Base-by-base conservation (phyloP, 35 echinoderm and acorn worm species). In the Ophiothrix spiculata region DNA sequence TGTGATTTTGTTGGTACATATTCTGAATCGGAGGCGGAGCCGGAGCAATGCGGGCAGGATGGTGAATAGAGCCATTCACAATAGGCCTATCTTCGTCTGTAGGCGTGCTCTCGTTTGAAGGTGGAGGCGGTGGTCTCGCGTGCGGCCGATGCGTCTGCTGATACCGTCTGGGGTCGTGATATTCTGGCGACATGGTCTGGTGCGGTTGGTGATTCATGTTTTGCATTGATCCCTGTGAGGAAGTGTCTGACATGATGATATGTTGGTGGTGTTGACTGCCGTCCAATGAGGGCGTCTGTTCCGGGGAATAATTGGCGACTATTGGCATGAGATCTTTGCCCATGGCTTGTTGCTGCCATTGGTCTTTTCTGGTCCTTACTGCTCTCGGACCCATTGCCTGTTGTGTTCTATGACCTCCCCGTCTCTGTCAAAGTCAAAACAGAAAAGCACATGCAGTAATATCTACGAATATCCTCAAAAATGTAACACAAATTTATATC, bases 11-110 rank as follows among this genome's bases (percentile, higher is more conserved):
- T n/a, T 69, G 60, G 29, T 69, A n/a, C 25, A 31, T 21, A 78
- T 83, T 77, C 41, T 87, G 77, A 29, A 36, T 40, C 8, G 81
- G 49, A 56, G 91, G 91, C 74, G 60, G 79, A 16, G 77, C 74
- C 17, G 91, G 86, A 79, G 91, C 87, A 14, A 80, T 79, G 13
- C 87, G 56, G 32, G 36, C 79, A 4, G 87, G 87, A 33, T 34
- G 31, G 39, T 74, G 39, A 16, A 83, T 69, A 37, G 64, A 31
- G 4, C 87, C 87, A 83, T 89, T 89, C 38, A 83, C 37, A 4
- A 82, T 31, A n/a, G 87, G 87, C 10, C 45, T 35, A 39, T 82
- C 33, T 3, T 39, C 80, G 36, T 77, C n/a, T 0, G 37, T 63
- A 19, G 79, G 79, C 37, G 75, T 77, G 1, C 35, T 25, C n/a